Conservation (phyloP, 2,888 invertebrate species). For the Helleia helle region DNA sequence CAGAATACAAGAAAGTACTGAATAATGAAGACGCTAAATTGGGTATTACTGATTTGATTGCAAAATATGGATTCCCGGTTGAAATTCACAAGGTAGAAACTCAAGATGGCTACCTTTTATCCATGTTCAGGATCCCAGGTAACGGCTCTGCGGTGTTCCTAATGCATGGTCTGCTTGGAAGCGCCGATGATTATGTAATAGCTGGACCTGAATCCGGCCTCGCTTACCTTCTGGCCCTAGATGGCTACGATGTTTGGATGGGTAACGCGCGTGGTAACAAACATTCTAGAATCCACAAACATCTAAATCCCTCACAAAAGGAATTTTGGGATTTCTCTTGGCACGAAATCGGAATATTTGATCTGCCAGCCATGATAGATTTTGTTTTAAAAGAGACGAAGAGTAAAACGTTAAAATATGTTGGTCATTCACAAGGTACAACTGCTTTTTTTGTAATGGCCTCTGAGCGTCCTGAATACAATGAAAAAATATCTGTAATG, state of each 20-base stretch:
- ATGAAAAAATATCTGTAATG: constrained; percentile 67
- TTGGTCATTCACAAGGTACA: constrained; percentile 83
- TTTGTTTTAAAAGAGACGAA: constrained; percentile 72
- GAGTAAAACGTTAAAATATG: constrained; percentile 71
- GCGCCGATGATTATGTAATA: constrained; percentile 46
- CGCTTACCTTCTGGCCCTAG: constrained; percentile 67
- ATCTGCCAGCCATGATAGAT: constrained; percentile 87
- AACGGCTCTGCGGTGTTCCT: constrained; percentile 40
- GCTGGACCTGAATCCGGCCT: constrained; percentile 39
- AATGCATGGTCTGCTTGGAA: constrained; percentile 49
- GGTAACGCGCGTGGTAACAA: constrained; percentile 84
- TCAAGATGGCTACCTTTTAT: constrained; percentile 41
- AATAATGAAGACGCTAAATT: constrained; percentile 4
- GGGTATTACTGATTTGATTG: constrained; percentile 15
- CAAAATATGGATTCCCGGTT: constrained; percentile 39
- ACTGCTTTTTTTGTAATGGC: constrained; percentile 74
- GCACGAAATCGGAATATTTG: constrained; percentile 85
- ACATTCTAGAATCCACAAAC: constrained; percentile 73
- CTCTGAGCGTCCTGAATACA: constrained; percentile 67
- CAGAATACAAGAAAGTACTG: constrained; percentile 1
- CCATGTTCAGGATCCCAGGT: constrained; percentile 39
- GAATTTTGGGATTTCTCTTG: constrained; percentile 83
- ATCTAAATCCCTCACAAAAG: constrained; percentile 39
- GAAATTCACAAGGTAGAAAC: constrained; percentile 38
- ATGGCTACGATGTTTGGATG: constrained; percentile 85